phyloP scores from a whole-genome alignment of 2,113 vertebrate genomes.

The Plectropomus leopardus region DNA sequence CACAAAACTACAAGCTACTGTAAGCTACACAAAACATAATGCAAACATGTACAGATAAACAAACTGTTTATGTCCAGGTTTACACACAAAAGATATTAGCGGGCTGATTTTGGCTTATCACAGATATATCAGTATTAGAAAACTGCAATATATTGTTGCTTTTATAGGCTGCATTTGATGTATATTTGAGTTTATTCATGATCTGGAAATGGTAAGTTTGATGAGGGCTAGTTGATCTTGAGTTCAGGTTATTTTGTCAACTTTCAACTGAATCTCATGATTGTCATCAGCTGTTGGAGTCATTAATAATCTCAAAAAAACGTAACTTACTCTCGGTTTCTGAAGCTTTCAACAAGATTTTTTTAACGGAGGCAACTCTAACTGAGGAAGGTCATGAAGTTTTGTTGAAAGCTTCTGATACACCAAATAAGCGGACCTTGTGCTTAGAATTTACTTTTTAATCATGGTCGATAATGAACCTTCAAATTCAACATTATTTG shows the following conservation, averaged over 20 bases:
- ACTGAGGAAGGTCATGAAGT: background rate
- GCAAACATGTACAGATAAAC: background rate
- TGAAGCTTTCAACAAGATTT: background rate
- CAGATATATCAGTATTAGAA: background rate
- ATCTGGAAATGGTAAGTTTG: background rate
- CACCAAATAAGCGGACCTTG: too few species aligned
- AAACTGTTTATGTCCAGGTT: too few species aligned
- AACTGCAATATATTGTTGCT: background rate
- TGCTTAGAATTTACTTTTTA: too few species aligned
- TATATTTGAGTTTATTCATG: background rate
- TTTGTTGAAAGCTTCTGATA: background rate
- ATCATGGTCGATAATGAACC: too few species aligned
- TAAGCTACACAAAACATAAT: background rate
- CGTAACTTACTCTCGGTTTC: background rate
- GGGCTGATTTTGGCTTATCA: background rate
- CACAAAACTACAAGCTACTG: too few species aligned
- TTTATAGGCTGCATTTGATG: background rate
- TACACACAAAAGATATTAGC: too few species aligned
- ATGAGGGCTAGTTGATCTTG: background rate
- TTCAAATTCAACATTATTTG: too few species aligned
- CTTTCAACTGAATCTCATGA: background rate
- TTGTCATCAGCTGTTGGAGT: background rate
- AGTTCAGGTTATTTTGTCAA: background rate
- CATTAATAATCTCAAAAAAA: background rate
- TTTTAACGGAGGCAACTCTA: background rate